phyloP scores from a whole-genome alignment of 1,140 invertebrate species.

The Euwallacea fornicatus region DNA sequence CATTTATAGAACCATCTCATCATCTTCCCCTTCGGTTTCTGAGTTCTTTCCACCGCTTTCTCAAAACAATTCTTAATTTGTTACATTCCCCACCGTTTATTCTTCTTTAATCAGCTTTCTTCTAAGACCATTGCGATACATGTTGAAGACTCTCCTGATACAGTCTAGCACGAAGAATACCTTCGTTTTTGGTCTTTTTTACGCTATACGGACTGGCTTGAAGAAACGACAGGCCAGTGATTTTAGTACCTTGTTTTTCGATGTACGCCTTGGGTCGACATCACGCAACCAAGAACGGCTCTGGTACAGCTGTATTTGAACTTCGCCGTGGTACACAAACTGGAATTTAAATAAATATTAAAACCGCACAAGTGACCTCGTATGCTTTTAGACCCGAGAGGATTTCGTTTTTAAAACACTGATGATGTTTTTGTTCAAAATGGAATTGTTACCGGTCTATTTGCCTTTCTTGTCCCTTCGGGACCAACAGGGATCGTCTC shows the following conservation, averaged over 20 bases:
- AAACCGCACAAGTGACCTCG: constrained; percentile 30
- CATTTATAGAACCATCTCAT: too few species aligned
- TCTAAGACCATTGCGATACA: too few species aligned
- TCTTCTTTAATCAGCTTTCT: too few species aligned
- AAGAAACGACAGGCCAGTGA: constrained; percentile 32
- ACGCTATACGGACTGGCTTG: constrained; percentile 18
- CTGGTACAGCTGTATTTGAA: constrained; percentile 32
- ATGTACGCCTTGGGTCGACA: constrained; percentile 28
- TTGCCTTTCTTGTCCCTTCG: too few species aligned
- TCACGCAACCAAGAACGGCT: constrained; percentile 27
- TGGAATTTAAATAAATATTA: constrained; percentile 35
- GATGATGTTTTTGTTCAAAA: not conserved
- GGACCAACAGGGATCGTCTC: not conserved
- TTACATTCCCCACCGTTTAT: too few species aligned
- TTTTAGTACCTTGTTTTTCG: constrained; percentile 34
- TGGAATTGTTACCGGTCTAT: too few species aligned
- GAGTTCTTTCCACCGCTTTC: too few species aligned
- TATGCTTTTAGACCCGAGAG: constrained; percentile 22
- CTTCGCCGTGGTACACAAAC: constrained; percentile 30
- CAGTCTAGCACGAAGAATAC: constrained; percentile 20
- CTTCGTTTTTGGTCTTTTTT: constrained; percentile 25
- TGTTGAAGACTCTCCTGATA: not conserved
- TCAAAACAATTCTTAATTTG: too few species aligned
- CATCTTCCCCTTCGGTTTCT: too few species aligned
- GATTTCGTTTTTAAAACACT: constrained; percentile 12